Evolutionary conservation across 2,113 vertebrate genomes (phyloP).

Genomic region (Emydocephalus ijimae): DNA sequence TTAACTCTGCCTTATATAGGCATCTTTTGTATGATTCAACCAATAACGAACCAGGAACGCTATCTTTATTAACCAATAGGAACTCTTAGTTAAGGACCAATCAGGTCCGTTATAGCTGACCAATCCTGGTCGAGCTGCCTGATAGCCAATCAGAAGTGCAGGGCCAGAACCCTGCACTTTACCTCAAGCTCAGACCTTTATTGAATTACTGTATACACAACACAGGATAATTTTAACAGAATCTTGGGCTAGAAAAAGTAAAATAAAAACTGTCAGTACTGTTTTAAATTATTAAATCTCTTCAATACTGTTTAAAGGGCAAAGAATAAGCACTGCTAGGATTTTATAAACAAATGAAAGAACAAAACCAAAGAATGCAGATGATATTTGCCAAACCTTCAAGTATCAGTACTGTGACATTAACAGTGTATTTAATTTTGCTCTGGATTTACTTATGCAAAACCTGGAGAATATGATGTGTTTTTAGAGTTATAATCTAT

Average conservation of each 20-base stretch:
- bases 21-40: too few species aligned
- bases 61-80: too few species aligned
- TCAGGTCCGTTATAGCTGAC: too few species aligned
- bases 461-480: slow-evolving; percentile 12
- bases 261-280: not conserved
- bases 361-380: not conserved
- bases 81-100: too few species aligned
- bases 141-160: too few species aligned
- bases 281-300: not conserved
- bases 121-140: too few species aligned
- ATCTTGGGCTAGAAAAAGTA: not conserved
- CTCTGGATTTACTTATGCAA: slow-evolving; percentile 27
- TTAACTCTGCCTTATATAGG: too few species aligned
- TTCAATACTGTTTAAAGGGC: not conserved
- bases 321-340: not conserved
- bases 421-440: slow-evolving; percentile 15
- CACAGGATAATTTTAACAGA: not conserved
- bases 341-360: not conserved
- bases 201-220: too few species aligned
- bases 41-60: too few species aligned
- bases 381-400: not conserved
- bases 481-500: not conserved
- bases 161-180: too few species aligned
- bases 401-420: not conserved
- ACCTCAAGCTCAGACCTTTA: too few species aligned